phyloP scores from a whole-genome alignment of 1,140 invertebrate species.

The Drosophila cardini region DNA sequence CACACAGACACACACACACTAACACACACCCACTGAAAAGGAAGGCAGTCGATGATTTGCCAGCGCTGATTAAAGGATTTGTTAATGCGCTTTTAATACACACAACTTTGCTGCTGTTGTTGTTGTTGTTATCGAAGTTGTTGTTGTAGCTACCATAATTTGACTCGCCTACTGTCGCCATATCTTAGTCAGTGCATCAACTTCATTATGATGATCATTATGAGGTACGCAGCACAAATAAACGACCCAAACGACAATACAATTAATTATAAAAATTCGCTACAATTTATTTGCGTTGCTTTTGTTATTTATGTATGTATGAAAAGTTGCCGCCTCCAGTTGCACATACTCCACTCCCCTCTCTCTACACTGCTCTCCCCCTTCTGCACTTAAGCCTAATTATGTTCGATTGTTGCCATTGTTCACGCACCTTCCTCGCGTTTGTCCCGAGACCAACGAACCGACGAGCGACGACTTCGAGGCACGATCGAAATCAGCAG shows the following conservation, averaged over 20 bases:
- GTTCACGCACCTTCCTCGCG: conserved; percentile 75
- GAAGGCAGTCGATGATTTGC: conserved; percentile 57
- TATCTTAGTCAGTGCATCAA: conserved; percentile 46
- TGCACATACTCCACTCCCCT: neutral
- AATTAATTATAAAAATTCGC: conserved; percentile 84
- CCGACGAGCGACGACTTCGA: conserved; percentile 18
- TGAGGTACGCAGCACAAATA: conserved; percentile 20
- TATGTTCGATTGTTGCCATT: conserved; percentile 82
- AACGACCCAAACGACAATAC: conserved; percentile 71
- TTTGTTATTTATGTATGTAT: conserved; percentile 65
- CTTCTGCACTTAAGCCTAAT: conserved; percentile 77
- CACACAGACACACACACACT: conserved; percentile 33
- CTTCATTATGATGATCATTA: conserved; percentile 20
- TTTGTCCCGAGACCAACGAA: neutral
- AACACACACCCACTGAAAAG: conserved; percentile 1
- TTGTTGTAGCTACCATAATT: conserved; percentile 37
- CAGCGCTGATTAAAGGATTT: conserved; percentile 77
- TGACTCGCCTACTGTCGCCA: conserved; percentile 53
- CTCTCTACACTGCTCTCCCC: neutral
- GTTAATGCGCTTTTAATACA: conserved; percentile 80
- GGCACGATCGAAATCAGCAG: conserved; percentile 71
- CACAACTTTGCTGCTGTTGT: neutral
- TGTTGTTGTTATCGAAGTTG: conserved; percentile 1
- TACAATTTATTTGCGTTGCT: conserved; percentile 80
- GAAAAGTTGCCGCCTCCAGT: conserved; percentile 32